Base-by-base conservation (phyloP, 2,888 invertebrate genomes). In the Argyresthia albistria region DNA sequence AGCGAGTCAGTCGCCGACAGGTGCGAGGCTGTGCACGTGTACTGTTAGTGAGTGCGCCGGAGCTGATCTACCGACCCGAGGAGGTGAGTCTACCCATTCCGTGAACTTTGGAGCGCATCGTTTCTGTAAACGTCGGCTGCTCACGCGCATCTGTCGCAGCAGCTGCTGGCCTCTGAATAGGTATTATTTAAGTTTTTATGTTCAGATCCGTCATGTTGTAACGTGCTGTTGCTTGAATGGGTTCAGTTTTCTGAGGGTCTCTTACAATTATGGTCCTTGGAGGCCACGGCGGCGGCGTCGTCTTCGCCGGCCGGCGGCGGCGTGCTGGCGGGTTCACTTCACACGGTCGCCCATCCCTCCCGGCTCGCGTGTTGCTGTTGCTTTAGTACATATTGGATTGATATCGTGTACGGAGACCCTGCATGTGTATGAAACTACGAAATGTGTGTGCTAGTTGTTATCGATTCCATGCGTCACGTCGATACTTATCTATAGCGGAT, bases 1-100 rank as follows among this genome's bases (percentile, higher is more conserved):
- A 75, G 77, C 76, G 67, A 78, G 75, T 80, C 84, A 80, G 82
- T 80, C 77, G 82, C 83, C 79, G 83, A 83, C 88, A 86, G 86
- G 86, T 87, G 86, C 76, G 79, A 80, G 75, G 75, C 74, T 74
- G 81, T 84, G 80, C 86, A 83, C 84, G 83, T 84, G 86, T 88
- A 74, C 84, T 80, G 79, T 83, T 80, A 70, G 86, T 83, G 86
- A 80, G 86, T 84, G 82, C 77, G 77, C 80, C 72, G 65, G 64
- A 76, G 77, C 77, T 70, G 76, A 70, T 25, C 67, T 62, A 66
- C 69, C 66, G 61, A 65, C 64, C 64, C 59, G 62, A 60, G 52
- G 65, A 58, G 83, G 84, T 84, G 73, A 84, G 82, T 81, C 60
- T 64, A 54, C 53, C 63, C 59, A 65, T 61, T 59, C 59, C 59